phyloP scores from a whole-genome alignment of 2,797 vertebrate genomes.

The Acrocephalus scirpaceus region DNA sequence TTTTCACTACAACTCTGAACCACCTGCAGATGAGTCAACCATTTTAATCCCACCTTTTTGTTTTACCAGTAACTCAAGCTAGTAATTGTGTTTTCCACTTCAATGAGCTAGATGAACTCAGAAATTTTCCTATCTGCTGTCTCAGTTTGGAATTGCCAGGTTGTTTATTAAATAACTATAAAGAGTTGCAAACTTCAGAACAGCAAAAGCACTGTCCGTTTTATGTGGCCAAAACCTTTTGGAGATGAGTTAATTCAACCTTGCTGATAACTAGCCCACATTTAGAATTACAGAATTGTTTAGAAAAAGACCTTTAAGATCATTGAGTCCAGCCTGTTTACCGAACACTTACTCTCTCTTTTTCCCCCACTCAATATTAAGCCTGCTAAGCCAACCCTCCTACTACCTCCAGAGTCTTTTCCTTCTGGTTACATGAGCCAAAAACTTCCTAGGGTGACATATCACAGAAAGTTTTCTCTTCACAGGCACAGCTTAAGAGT shows the following conservation, averaged over 20 bases:
- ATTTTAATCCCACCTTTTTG: neutral
- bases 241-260: neutral
- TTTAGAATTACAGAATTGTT: accelerated
- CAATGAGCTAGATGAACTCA: neutral
- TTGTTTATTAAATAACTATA: neutral
- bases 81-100: neutral
- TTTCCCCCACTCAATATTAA: neutral
- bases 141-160: neutral
- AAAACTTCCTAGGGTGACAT: neutral
- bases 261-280: neutral
- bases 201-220: neutral
- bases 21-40: neutral
- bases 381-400: neutral
- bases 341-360: neutral
- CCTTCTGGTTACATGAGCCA: neutral
- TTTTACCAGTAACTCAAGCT: neutral
- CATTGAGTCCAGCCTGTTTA: neutral
- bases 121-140: neutral
- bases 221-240: neutral
- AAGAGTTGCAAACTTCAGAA: neutral
- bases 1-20: neutral
- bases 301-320: neutral
- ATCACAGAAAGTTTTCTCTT: neutral
- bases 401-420: neutral
- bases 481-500: neutral